Conservation (phyloP, 1,140 invertebrate genomes). For the Adelges cooleyi region DNA sequence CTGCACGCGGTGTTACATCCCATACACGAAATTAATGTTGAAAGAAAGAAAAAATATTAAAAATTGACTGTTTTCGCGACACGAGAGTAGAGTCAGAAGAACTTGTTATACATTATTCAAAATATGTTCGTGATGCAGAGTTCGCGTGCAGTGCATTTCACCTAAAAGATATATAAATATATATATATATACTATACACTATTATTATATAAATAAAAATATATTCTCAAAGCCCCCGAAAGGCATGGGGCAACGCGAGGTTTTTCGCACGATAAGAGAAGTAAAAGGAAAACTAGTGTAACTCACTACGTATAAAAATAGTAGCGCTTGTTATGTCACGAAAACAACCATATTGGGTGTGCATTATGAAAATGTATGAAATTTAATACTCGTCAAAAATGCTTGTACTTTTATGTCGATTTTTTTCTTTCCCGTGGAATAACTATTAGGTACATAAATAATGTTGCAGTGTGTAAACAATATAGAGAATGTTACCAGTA, state of each 20-base stretch:
- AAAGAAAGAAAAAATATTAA: not conserved
- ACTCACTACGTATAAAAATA: conserved; percentile 4
- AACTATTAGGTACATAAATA: too few species aligned
- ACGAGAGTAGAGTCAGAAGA: conserved; percentile 8
- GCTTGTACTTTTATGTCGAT: too few species aligned
- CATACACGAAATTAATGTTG: too few species aligned
- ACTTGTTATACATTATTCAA: conserved; percentile 20
- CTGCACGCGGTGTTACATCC: too few species aligned
- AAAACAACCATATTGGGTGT: conserved; percentile 15
- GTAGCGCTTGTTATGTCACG: conserved; percentile 13
- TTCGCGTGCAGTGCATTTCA: not conserved
- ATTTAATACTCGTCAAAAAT: too few species aligned
- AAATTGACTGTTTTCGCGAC: conserved; percentile 8
- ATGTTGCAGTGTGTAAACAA: too few species aligned
- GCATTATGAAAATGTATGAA: too few species aligned
- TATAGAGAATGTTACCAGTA: too few species aligned
- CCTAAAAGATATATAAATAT: not conserved
- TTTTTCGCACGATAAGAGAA: conserved; percentile 15
- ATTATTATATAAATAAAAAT: not conserved
- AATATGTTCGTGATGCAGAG: conserved; percentile 26
- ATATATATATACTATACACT: not conserved
- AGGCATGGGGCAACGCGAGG: not conserved
- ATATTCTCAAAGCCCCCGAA: not conserved
- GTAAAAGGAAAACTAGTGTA: conserved; percentile 1
- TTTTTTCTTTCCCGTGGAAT: too few species aligned